Evolutionary conservation across 2,113 vertebrate genomes (phyloP), one percentile per base, ranked within the genome.

Genomic region (Perca flavescens): DNA sequence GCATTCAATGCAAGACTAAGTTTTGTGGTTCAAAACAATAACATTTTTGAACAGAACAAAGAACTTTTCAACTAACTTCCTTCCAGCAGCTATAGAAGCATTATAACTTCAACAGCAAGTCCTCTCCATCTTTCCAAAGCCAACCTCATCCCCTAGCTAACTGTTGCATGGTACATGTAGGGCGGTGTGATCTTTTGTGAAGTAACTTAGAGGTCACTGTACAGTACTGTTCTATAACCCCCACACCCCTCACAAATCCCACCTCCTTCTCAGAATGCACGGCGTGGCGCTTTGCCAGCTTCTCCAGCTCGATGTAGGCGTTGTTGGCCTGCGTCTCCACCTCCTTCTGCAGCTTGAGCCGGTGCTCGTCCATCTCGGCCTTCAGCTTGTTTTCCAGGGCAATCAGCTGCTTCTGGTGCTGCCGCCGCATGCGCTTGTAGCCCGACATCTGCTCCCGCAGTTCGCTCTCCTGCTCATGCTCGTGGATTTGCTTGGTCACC

Each of bases 341-440:
- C 96, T 99, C 98, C 94, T 99, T 99, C 96, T 99, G 98, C 89
- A 99, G 97, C 95, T 97, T 98, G 89, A 99, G 98, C 94, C 98
- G 96, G 95, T 99, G 98, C 95, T 99, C 98, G 89, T 99, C 98
- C 97, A 99, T 99, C 96, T 99, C 98, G 77, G 98, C 97, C 96
- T 99, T 99, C 93, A 99, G 95, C 96, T 99, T 99, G 96, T 99
- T 99, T 92, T 99, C 98, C 96, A 99, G 96, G 93, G 98, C 98
- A 93, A 99, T 99, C 96, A 99, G 97, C 98, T 99, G 98, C 97
- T 99, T 99, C 97, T 99, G 98, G 97, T 99, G 98, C 96, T 99
- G 98, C 95, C 98, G 97, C 93, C 98, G 96, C 98, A 99, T 99
- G 94, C 98, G 98, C 94, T 99, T 99, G 96, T 99, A 99, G 92